Conservation (phyloP, 1,140 invertebrate genomes). For the Nebria ingens region DNA sequence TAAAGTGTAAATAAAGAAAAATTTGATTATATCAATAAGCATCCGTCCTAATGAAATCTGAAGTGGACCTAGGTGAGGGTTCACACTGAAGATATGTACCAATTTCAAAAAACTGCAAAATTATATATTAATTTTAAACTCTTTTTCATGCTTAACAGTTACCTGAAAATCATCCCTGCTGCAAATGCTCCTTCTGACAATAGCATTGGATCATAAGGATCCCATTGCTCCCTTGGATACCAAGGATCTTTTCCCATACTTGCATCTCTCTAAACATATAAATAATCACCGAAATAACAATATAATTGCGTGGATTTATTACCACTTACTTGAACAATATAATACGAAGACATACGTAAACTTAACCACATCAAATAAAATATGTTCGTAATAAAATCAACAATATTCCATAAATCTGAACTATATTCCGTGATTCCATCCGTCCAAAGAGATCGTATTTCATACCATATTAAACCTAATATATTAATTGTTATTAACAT, state of each 20-base stretch:
- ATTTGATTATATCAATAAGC: slow-evolving; percentile 89
- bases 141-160: slow-evolving; percentile 6
- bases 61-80: slow-evolving; percentile 84
- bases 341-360: slow-evolving; percentile 63
- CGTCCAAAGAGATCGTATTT: slow-evolving; percentile 77
- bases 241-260: slow-evolving; percentile 63
- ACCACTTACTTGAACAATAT: slow-evolving; percentile 58
- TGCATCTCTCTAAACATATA: slow-evolving; percentile 57
- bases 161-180: slow-evolving; percentile 90
- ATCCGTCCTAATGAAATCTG: slow-evolving; percentile 82
- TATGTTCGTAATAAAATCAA: slow-evolving; percentile 90
- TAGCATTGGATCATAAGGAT: slow-evolving; percentile 88
- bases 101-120: slow-evolving; percentile 71
- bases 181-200: slow-evolving; percentile 90
- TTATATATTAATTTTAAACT: too few species aligned
- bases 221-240: slow-evolving; percentile 78
- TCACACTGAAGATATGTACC: slow-evolving; percentile 92
- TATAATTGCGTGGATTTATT: background rate
- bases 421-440: slow-evolving; percentile 84
- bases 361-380: slow-evolving; percentile 89
- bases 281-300: too few species aligned
- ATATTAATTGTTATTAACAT: too few species aligned
- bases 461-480: slow-evolving; percentile 81
- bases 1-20: slow-evolving; percentile 85
- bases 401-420: slow-evolving; percentile 92